Evolutionary conservation across 2,113 vertebrate species (phyloP).

Genomic region (Pygoscelis adeliae): DNA sequence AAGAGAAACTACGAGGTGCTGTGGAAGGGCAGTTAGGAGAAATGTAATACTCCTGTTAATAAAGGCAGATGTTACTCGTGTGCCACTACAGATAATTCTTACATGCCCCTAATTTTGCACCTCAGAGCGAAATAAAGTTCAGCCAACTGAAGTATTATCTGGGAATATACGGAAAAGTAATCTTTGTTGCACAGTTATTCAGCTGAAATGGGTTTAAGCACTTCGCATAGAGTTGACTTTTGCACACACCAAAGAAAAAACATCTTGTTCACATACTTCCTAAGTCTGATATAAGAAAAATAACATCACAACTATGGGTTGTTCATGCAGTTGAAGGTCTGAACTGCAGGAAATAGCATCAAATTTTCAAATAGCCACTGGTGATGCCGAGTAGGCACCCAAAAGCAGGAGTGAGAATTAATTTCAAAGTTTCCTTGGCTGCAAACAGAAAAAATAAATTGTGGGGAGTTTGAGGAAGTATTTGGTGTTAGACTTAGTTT

Average conservation of each 20-base stretch:
- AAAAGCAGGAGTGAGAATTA: neutral
- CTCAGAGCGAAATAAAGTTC: neutral
- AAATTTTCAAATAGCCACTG: neutral
- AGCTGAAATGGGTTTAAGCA: neutral
- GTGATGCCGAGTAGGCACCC: neutral
- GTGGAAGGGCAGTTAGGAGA: neutral
- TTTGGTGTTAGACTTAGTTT: neutral
- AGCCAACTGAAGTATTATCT: neutral
- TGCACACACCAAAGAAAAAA: neutral
- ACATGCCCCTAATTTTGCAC: neutral
- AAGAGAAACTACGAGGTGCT: neutral
- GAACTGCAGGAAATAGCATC: neutral
- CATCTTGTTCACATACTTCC: neutral
- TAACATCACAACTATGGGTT: neutral
- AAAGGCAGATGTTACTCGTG: neutral
- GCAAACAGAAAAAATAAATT: neutral
- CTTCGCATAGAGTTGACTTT: neutral
- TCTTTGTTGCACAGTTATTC: neutral
- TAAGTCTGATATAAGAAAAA: neutral
- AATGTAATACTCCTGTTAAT: neutral
- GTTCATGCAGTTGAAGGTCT: neutral
- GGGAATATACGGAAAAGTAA: neutral
- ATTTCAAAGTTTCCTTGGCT: neutral
- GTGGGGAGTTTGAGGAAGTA: neutral
- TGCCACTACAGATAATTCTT: neutral